phyloP scores from a whole-genome alignment of 1,140 invertebrate genomes.

The Achatina immaculata region DNA sequence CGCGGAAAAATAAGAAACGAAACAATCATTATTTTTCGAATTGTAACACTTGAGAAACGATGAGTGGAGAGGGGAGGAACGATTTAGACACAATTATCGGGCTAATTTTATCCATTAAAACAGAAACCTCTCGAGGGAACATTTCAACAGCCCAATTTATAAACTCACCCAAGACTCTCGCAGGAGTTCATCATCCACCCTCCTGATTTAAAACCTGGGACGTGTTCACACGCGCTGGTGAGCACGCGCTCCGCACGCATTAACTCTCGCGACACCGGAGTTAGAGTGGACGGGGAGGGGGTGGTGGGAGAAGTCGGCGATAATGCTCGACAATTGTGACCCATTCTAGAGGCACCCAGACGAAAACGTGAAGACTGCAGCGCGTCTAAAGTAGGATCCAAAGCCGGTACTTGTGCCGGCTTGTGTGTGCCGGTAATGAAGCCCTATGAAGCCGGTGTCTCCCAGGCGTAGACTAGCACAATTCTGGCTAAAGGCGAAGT shows the following conservation, averaged over 20 bases:
- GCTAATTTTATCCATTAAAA: conserved; percentile 24
- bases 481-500: conserved; percentile 16
- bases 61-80: background rate
- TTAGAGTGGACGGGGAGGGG: conserved; percentile 9
- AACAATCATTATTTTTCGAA: background rate
- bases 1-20: background rate
- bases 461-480: background rate
- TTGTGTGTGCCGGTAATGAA: conserved; percentile 15
- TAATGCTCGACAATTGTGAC: conserved; percentile 17
- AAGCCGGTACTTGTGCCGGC: conserved; percentile 2
- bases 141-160: conserved; percentile 26
- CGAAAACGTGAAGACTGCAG: conserved; percentile 12
- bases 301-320: background rate
- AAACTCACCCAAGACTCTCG: conserved; percentile 9
- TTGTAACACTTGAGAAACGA: background rate
- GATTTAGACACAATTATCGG: conserved; percentile 23
- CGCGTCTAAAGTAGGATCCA: background rate
- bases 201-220: background rate
- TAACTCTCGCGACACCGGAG: conserved; percentile 25
- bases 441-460: conserved; percentile 2
- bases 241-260: conserved; percentile 24
- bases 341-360: conserved; percentile 13
- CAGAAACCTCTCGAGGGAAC: conserved; percentile 21
- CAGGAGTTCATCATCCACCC: background rate
- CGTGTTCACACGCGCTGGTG: conserved; percentile 19